phyloP scores from a whole-genome alignment of 2,888 invertebrate genomes.

The Trissoscelio sp. region DNA sequence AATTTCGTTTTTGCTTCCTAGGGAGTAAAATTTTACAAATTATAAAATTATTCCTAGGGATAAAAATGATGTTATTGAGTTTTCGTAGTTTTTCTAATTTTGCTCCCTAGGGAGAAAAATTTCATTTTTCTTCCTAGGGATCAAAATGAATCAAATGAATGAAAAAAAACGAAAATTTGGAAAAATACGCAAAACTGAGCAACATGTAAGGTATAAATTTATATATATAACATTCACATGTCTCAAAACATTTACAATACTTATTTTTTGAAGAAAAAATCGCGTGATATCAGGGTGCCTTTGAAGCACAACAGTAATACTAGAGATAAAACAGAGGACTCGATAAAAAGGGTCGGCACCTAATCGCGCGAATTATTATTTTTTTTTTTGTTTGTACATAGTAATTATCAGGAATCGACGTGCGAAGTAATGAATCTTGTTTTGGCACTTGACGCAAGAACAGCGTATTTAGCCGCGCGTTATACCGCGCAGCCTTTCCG shows the following conservation, averaged over 20 bases:
- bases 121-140: no score
- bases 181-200: conserved; percentile 50
- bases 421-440: conserved; percentile 9
- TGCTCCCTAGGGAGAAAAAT: no score
- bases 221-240: conserved; percentile 12
- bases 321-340: not conserved
- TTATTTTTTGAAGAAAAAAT: no score
- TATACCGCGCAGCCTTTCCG: conserved; percentile 92
- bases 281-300: no score
- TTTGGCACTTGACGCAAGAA: conserved; percentile 60
- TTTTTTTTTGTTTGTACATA: no score
- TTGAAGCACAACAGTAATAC: no score
- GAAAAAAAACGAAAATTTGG: not conserved
- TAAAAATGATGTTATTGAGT: no score
- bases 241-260: not conserved
- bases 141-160: no score
- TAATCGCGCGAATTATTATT: not conserved
- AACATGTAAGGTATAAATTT: conserved; percentile 38
- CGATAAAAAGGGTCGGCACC: not conserved
- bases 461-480: conserved; percentile 76
- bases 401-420: conserved; percentile 27
- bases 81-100: no score
- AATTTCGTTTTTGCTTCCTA: no score
- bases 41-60: no score
- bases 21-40: no score